Evolutionary conservation across 2,113 vertebrate genomes (phyloP).

Genomic region (Equus przewalskii): DNA sequence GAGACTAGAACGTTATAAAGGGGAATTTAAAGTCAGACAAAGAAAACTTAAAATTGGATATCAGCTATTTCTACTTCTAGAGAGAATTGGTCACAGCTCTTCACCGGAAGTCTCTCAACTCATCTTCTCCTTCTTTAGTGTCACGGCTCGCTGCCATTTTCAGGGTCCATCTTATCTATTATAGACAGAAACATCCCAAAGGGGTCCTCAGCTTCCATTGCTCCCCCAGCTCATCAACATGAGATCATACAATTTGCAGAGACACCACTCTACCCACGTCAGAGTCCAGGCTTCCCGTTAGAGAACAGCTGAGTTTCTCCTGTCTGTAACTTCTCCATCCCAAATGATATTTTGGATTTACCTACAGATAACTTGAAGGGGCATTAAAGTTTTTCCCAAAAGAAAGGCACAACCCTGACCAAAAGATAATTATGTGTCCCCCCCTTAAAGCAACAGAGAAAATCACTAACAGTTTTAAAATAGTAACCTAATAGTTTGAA

Average conservation of each 20-base stretch:
- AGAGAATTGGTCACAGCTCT: neutral
- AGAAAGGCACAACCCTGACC: neutral
- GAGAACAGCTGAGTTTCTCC: neutral
- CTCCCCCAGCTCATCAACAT: neutral
- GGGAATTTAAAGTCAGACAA: neutral
- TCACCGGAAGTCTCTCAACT: neutral
- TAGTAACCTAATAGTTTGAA: neutral
- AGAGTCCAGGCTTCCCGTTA: neutral
- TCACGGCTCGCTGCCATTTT: neutral
- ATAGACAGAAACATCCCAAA: neutral
- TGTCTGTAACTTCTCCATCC: neutral
- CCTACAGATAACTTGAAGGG: neutral
- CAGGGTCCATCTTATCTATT: neutral
- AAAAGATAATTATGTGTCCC: neutral
- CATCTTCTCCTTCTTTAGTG: neutral
- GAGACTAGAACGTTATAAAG: neutral
- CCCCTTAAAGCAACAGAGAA: neutral
- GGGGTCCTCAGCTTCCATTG: neutral
- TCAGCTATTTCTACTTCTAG: neutral
- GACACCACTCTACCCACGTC: neutral
- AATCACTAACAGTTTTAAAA: neutral
- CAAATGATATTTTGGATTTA: neutral
- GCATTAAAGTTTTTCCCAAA: neutral
- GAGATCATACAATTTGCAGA: neutral
- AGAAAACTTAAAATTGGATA: neutral